Percentiles rank a stretch among this genome's conserved stretches.
These are phyloP conservation scores for Xanthorhoe designata DNA, from an alignment of 2,888 invertebrate genomes.

Conservation along the genomic window DNA sequence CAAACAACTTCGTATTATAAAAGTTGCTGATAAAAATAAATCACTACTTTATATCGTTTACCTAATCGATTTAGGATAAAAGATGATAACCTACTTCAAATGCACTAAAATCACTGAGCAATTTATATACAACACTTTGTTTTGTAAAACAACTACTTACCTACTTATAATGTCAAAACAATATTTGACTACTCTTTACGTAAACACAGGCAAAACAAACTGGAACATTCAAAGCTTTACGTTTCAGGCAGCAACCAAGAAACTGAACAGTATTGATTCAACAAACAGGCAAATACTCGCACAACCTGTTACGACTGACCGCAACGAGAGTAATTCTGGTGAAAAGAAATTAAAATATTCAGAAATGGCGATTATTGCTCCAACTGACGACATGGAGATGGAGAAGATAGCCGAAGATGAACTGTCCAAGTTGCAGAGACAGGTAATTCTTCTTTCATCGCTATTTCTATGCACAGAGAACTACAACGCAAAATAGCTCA, in stretches of 20 bases:
- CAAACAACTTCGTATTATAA: neutral
- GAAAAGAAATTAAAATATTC: neutral
- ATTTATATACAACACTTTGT: too few species aligned
- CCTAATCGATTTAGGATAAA: too few species aligned
- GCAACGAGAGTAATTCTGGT: neutral
- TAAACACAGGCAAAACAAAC: neutral
- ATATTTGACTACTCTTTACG: neutral
- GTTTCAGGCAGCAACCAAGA: constrained; percentile 15
- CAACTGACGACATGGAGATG: constrained; percentile 88
- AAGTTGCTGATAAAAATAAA: too few species aligned
- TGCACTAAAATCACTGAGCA: too few species aligned
- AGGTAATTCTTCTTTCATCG: constrained; percentile 70
- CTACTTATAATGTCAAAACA: neutral
- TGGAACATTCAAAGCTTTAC: neutral
- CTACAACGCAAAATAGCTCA: neutral
- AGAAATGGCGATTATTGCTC: constrained; percentile 69
- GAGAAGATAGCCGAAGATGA: constrained; percentile 93
- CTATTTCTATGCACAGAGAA: neutral
- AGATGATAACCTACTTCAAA: too few species aligned
- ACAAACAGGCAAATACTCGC: constrained; percentile 9
- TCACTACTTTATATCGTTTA: too few species aligned
- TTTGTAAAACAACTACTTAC: too few species aligned
- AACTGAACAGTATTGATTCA: constrained; percentile 11
- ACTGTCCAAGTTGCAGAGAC: constrained; percentile 91
- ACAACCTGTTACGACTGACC: neutral